Evolutionary conservation across 2,888 invertebrate species (phyloP).

Genomic region (Branchellion lobata): DNA sequence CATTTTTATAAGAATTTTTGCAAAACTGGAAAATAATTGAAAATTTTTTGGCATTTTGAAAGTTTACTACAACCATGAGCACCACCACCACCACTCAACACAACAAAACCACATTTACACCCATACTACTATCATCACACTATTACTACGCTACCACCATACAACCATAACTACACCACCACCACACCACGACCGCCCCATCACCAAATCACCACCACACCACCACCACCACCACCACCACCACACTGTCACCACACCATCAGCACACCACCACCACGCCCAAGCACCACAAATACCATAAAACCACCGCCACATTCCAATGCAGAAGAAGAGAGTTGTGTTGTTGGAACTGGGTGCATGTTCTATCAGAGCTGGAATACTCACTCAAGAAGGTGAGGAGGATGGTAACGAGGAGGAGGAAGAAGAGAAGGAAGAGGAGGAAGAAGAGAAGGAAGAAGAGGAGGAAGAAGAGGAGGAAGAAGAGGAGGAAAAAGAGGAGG

Average conservation of each 20-base stretch:
- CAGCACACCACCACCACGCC: no score
- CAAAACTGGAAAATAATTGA: constrained; percentile 14
- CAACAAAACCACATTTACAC: neutral
- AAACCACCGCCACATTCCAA: no score
- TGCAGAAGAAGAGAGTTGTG: constrained; percentile 63
- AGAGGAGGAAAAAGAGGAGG: constrained; percentile 10
- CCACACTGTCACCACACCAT: neutral
- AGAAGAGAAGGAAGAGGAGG: neutral
- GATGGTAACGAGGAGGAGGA: neutral
- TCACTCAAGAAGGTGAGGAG: neutral
- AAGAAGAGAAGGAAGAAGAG: neutral
- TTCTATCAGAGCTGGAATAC: constrained; percentile 66
- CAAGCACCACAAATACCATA: no score
- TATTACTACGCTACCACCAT: no score
- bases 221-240: neutral
- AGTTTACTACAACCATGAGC: no score
- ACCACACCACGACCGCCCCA: neutral
- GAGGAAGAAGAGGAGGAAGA: constrained; percentile 6
- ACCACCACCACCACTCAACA: no score
- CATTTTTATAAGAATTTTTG: no score
- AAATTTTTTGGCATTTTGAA: no score
- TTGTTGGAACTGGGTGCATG: constrained; percentile 67
- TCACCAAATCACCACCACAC: neutral
- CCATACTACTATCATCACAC: no score
- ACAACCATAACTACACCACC: neutral